phyloP scores from a whole-genome alignment of 2,797 vertebrate genomes.

The Ctenopoma multispine region DNA sequence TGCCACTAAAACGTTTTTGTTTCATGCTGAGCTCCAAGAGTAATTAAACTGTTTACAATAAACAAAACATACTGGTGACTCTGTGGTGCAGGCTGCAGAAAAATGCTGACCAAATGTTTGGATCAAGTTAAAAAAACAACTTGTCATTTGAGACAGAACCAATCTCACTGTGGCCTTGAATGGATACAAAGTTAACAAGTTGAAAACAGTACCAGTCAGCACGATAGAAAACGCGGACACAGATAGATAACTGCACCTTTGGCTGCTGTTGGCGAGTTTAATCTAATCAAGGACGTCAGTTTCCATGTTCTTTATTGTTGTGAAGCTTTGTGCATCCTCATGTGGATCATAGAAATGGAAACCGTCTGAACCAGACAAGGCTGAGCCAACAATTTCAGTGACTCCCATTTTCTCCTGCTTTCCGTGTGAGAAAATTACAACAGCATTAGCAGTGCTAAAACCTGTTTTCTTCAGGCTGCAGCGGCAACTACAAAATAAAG shows the following conservation, averaged over 20 bases:
- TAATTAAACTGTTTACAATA: conserved; percentile 66
- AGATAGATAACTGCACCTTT: conserved; percentile 46
- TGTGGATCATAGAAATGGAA: conserved; percentile 68
- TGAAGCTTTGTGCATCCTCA: conserved; percentile 62
- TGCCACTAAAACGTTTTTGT: conserved; percentile 49
- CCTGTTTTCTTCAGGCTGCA: conserved; percentile 18
- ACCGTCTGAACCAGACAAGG: conserved; percentile 36
- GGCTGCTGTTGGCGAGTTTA: conserved; percentile 49
- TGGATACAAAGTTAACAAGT: conserved; percentile 65
- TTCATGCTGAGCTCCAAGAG: conserved; percentile 48
- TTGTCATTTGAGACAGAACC: conserved; percentile 40
- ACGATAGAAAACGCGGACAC: conserved; percentile 59
- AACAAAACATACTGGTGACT: conserved; percentile 45
- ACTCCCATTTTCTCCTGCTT: conserved; percentile 40
- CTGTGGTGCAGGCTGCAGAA: conserved; percentile 8
- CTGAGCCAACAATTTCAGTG: conserved; percentile 34
- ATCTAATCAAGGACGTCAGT: conserved; percentile 66
- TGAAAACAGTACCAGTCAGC: conserved; percentile 62
- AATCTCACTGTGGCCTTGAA: conserved; percentile 32
- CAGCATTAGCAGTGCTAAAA: conserved; percentile 20
- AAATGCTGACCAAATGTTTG: conserved; percentile 45
- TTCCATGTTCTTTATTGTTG: conserved; percentile 66
- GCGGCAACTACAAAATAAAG: conserved; percentile 17
- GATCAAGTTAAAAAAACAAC: conserved; percentile 35
- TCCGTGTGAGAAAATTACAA: conserved; percentile 45